Evolutionary conservation across 1,140 invertebrate genomes (phyloP).

Genomic region (Bombus sylvicola): DNA sequence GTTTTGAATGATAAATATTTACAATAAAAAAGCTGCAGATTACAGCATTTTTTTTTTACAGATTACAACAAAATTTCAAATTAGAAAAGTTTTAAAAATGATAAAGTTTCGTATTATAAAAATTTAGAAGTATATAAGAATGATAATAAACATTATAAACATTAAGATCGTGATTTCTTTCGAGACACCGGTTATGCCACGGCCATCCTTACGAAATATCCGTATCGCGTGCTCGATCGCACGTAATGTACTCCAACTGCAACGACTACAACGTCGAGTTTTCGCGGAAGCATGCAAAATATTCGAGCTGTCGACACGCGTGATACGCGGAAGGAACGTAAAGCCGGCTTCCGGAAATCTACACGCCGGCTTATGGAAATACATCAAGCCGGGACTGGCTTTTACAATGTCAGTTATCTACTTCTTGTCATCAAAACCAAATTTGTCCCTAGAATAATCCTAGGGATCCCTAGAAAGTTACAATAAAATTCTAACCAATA

Average conservation of each 20-base stretch:
- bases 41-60: too few relatives aligned
- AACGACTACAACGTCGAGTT: constrained; percentile 24
- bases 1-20: too few relatives aligned
- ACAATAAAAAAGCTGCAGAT: too few relatives aligned
- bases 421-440: not conserved
- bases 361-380: constrained; percentile 57
- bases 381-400: constrained; percentile 48
- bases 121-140: not conserved
- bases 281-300: constrained; percentile 74
- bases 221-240: constrained; percentile 67
- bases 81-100: too few relatives aligned
- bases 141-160: not conserved
- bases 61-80: too few relatives aligned
- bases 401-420: constrained; percentile 39
- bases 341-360: constrained; percentile 67
- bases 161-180: not conserved
- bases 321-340: constrained; percentile 70
- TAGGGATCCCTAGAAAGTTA: not conserved
- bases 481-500: too few relatives aligned
- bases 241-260: constrained; percentile 45
- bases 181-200: constrained; percentile 31
- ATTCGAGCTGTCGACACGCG: constrained; percentile 65
- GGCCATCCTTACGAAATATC: constrained; percentile 66
- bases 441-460: not conserved
- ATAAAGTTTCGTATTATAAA: not conserved